Evolutionary conservation across 2,113 vertebrate species (phyloP).

Genomic region (Sakesphorus luctuosus): DNA sequence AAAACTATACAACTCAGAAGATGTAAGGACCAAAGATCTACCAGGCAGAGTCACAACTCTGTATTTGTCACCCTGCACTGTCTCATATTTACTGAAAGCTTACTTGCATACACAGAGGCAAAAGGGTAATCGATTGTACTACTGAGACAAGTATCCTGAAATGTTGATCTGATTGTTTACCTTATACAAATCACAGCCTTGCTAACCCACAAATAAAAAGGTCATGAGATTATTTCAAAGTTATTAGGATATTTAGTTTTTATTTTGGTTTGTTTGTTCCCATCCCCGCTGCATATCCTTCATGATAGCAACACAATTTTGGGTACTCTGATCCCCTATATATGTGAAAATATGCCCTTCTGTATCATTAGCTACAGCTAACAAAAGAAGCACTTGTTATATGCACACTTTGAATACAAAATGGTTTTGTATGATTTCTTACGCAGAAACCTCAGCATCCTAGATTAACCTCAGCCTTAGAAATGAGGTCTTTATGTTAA

Average conservation of each 20-base stretch:
- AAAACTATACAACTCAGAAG: background rate
- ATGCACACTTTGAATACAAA: background rate
- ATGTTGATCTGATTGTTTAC: background rate
- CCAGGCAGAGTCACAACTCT: background rate
- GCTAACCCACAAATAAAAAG: background rate
- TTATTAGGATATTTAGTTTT: background rate
- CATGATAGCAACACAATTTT: background rate
- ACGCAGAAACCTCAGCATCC: slow-evolving; percentile 3
- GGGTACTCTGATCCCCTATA: background rate
- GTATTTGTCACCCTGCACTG: background rate
- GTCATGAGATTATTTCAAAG: background rate
- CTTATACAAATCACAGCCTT: background rate
- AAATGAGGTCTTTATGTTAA: slow-evolving; percentile 47
- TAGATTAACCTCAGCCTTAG: slow-evolving; percentile 56
- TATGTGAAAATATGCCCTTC: background rate
- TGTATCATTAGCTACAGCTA: background rate
- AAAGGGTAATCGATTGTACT: background rate
- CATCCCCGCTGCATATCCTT: background rate
- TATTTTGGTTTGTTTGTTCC: background rate
- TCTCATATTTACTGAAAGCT: background rate
- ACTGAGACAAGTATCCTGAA: background rate
- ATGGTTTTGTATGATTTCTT: slow-evolving; percentile 18
- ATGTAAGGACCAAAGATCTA: background rate
- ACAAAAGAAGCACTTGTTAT: background rate
- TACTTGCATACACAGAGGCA: background rate